These are phyloP conservation scores for Galendromus occidentalis DNA, from an alignment of 1,140 invertebrate species.

Conservation along the genomic window DNA sequence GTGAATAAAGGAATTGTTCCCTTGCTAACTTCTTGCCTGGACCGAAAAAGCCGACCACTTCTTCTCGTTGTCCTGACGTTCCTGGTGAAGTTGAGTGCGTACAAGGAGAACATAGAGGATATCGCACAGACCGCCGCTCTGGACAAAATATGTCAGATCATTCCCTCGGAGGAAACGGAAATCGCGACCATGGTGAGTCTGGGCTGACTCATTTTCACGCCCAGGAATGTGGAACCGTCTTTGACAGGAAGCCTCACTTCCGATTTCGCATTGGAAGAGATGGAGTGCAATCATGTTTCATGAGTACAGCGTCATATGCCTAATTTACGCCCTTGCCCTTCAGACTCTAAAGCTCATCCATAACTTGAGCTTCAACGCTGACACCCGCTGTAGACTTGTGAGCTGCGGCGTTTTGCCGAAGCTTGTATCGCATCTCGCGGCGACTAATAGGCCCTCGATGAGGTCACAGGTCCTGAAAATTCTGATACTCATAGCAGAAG, in stretches of 20 bases:
- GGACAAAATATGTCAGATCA: conserved; percentile 5
- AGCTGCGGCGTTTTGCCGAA: neutral
- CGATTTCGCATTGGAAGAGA: neutral
- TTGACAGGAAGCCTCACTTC: too few species aligned
- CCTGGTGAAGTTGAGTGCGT: neutral
- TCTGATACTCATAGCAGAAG: neutral
- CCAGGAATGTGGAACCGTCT: too few species aligned
- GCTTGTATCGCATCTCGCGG: neutral
- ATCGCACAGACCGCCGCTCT: neutral
- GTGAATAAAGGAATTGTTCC: conserved; percentile 7
- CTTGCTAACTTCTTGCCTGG: neutral
- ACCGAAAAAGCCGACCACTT: neutral
- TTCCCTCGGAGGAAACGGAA: neutral
- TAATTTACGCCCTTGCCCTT: too few species aligned
- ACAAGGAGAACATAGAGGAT: neutral
- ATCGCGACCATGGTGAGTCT: neutral
- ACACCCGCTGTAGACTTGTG: neutral
- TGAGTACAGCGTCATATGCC: neutral
- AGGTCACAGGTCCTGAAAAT: neutral
- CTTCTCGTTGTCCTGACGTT: neutral
- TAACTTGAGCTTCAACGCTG: neutral
- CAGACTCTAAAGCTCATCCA: conserved; percentile 1
- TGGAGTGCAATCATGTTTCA: neutral
- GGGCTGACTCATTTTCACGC: neutral
- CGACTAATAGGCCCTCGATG: neutral